Evolutionary conservation across 2,113 vertebrate genomes (phyloP).

Genomic region (Electrona antarctica): DNA sequence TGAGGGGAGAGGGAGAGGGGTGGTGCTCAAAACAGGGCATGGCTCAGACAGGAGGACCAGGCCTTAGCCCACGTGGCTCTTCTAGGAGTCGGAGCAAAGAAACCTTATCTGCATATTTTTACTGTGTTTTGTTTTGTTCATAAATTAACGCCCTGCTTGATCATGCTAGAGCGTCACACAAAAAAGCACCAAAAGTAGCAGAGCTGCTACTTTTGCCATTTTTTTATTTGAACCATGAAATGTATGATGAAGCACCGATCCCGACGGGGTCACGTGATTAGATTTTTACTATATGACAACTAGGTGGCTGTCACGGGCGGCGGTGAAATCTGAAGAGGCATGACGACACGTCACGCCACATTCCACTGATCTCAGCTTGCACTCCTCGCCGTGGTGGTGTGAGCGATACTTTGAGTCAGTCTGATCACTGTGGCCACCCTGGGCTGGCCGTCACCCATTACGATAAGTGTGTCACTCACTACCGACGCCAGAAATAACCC

Average conservation of each 20-base stretch:
- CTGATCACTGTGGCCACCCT: conserved; percentile 58
- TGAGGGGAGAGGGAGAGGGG: not conserved
- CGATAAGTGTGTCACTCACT: conserved; percentile 67
- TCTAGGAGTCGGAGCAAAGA: too few species aligned
- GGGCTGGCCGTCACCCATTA: conserved; percentile 49
- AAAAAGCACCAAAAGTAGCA: too few species aligned
- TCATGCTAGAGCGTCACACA: too few species aligned
- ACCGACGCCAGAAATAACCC: conserved; percentile 58
- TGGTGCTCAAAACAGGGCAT: too few species aligned
- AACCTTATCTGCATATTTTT: too few species aligned
- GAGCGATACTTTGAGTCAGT: conserved; percentile 47
- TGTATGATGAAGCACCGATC: too few species aligned
- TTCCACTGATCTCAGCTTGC: conserved; percentile 20
- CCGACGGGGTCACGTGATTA: too few species aligned
- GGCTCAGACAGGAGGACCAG: not conserved
- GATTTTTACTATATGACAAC: too few species aligned
- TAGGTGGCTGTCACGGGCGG: conserved; percentile 3
- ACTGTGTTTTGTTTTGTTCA: too few species aligned
- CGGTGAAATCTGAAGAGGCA: conserved; percentile 3
- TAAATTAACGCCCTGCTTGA: too few species aligned
- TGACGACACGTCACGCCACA: conserved; percentile 41
- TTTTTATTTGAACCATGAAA: too few species aligned
- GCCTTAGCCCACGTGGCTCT: not conserved
- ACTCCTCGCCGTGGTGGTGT: conserved; percentile 4
- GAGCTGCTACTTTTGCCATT: too few species aligned